phyloP scores from a whole-genome alignment of 2,113 vertebrate genomes.

The Glaucidium brasilianum region DNA sequence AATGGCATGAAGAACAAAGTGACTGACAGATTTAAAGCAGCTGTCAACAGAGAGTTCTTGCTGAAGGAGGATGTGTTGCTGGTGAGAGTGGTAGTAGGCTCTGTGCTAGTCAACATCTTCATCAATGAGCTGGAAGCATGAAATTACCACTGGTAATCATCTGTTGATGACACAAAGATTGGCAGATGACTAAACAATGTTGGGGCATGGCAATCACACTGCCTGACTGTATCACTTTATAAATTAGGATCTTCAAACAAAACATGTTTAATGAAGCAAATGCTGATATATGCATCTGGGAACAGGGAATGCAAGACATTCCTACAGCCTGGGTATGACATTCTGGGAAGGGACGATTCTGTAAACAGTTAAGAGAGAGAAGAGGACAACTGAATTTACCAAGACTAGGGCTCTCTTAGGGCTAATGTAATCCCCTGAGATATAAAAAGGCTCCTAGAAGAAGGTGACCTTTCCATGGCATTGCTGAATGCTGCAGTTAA shows the following conservation, averaged over 20 bases:
- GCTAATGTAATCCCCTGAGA: neutral
- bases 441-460: neutral
- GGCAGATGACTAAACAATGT: conserved; percentile 24
- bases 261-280: neutral
- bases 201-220: neutral
- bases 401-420: neutral
- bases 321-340: neutral
- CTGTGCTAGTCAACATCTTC: neutral
- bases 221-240: conserved; percentile 1
- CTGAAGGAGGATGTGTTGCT: neutral
- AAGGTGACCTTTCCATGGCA: neutral
- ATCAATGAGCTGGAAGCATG: neutral
- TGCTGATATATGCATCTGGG: neutral
- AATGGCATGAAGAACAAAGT: neutral
- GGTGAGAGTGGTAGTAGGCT: neutral
- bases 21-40: conserved; percentile 34
- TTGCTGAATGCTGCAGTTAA: neutral
- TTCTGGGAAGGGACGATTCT: neutral
- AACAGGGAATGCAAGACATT: neutral
- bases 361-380: neutral
- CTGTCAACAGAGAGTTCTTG: conserved; percentile 1
- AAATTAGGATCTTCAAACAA: conserved; percentile 17
- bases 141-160: neutral
- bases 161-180: conserved; percentile 47
- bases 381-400: neutral